Conservation (phyloP, 2,113 vertebrate genomes). For the Ailuropoda melanoleuca region DNA sequence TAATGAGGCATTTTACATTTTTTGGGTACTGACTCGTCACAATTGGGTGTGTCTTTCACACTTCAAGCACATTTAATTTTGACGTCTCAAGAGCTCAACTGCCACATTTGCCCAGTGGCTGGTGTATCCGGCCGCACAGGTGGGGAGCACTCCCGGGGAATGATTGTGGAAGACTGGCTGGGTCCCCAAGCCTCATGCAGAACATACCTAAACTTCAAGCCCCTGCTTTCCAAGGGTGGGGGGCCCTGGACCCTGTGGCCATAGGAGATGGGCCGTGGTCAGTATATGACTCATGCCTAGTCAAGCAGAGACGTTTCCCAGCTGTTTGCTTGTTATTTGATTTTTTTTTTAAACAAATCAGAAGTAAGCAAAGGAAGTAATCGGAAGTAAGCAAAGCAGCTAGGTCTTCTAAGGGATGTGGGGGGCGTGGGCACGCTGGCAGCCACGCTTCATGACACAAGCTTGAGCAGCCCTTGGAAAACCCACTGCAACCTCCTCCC, state of each 20-base stretch:
- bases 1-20: background rate
- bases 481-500: no score
- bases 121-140: background rate
- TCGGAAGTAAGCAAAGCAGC: background rate
- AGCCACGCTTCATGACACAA: no score
- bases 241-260: background rate
- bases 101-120: background rate
- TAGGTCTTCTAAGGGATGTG: background rate
- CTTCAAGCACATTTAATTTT: background rate
- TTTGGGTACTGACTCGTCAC: no score
- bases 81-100: background rate
- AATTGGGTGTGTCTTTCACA: no score
- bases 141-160: background rate
- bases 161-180: background rate
- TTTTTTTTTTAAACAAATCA: background rate
- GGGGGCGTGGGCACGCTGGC: background rate
- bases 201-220: background rate
- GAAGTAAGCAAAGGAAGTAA: background rate
- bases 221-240: background rate
- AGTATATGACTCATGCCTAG: background rate
- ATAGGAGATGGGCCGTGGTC: background rate
- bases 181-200: background rate
- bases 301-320: background rate
- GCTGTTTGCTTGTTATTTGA: background rate
- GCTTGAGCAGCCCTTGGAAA: background rate